These are phyloP conservation scores for Phalacrocorax carbo DNA, from an alignment of 2,113 vertebrate species.

Conservation along the genomic window DNA sequence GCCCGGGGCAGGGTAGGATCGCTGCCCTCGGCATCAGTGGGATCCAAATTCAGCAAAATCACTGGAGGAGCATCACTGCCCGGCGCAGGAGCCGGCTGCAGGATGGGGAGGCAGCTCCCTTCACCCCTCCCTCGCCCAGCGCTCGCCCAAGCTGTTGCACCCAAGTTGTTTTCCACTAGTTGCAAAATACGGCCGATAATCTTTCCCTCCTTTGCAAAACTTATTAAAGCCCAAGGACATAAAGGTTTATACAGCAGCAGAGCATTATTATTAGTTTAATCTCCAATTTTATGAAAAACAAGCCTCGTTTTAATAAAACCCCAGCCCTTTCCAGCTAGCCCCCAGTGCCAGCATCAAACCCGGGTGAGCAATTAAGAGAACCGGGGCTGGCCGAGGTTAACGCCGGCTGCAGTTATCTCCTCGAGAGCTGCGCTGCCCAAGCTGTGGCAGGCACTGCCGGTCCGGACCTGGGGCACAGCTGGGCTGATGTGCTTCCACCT, in stretches of 20 bases:
- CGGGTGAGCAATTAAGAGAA: not conserved
- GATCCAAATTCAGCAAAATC: not conserved
- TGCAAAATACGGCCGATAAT: not conserved
- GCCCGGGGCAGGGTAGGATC: not conserved
- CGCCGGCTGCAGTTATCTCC: no score
- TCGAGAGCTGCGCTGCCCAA: not conserved
- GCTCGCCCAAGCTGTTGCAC: fast-evolving
- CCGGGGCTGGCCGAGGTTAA: not conserved
- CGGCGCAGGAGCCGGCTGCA: fast-evolving
- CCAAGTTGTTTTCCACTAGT: not conserved
- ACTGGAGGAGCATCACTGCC: not conserved
- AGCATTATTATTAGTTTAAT: not conserved
- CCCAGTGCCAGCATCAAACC: not conserved
- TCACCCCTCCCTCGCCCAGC: not conserved
- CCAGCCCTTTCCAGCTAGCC: not conserved
- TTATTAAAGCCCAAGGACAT: not conserved
- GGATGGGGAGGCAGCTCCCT: not conserved
- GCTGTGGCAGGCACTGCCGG: not conserved
- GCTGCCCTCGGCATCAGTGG: no score
- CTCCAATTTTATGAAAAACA: not conserved
- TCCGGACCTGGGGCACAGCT: not conserved
- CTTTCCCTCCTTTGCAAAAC: not conserved
- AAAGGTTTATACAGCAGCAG: not conserved
- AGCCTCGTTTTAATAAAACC: not conserved
- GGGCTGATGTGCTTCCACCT: not conserved